Evolutionary conservation across 1,140 invertebrate genomes (phyloP).

Genomic region (Agrilus planipennis): DNA sequence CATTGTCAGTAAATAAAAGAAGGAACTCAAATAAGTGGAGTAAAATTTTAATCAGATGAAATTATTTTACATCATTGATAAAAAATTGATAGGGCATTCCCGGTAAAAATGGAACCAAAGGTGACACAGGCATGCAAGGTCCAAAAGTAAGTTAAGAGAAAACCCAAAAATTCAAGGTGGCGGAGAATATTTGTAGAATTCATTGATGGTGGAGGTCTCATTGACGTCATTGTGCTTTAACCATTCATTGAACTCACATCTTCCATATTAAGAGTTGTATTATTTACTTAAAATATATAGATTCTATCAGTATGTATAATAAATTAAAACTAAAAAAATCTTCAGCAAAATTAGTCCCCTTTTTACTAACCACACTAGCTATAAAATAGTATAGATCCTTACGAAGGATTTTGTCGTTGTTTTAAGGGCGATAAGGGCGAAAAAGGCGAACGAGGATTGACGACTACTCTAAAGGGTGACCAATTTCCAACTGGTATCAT

Average conservation of each 20-base stretch:
- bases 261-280: too few relatives aligned
- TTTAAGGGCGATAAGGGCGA: conserved; percentile 76
- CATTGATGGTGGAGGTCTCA: too few relatives aligned
- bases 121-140: conserved; percentile 23
- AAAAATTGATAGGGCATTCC: conserved; percentile 32
- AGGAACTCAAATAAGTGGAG: conserved; percentile 1
- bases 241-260: too few relatives aligned
- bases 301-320: background rate
- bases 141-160: conserved; percentile 14
- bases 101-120: conserved; percentile 35
- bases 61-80: too few relatives aligned
- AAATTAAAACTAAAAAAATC: background rate
- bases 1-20: conserved; percentile 3
- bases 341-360: background rate
- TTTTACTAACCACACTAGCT: too few relatives aligned
- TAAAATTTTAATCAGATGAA: conserved; percentile 2
- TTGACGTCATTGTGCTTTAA: too few relatives aligned
- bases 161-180: too few relatives aligned
- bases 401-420: too few relatives aligned
- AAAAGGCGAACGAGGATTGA: conserved; percentile 80
- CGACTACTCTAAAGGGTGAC: conserved; percentile 80
- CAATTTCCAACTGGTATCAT: conserved; percentile 84
- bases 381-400: too few relatives aligned
- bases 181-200: too few relatives aligned
- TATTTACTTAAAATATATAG: background rate